These are phyloP conservation scores for Macrophya alboannulata DNA, from an alignment of 2,888 invertebrate genomes.

Conservation along the genomic window DNA sequence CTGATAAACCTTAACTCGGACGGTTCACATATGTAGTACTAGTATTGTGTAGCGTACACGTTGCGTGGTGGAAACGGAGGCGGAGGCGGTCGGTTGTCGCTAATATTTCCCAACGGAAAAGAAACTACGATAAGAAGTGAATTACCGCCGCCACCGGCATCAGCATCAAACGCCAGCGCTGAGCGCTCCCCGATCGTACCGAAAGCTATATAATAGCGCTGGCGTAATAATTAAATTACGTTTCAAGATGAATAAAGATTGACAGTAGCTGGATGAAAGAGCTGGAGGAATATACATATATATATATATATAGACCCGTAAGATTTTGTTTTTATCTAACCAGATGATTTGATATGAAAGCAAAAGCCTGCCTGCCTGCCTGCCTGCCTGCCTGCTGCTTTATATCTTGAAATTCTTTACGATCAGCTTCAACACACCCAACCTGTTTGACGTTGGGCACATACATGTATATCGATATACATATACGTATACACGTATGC, in stretches of 20 bases:
- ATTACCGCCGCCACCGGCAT: background rate
- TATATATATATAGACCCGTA: background rate
- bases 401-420: slow-evolving; percentile 9
- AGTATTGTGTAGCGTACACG: background rate
- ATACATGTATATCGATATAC: too few relatives aligned
- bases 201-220: background rate
- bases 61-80: background rate
- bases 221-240: background rate
- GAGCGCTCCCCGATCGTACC: background rate
- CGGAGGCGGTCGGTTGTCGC: background rate
- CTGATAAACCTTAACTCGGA: slow-evolving; percentile 36
- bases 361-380: background rate
- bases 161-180: background rate
- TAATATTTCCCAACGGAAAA: background rate
- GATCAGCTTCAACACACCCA: background rate
- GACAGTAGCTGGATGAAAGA: background rate
- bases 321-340: background rate
- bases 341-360: background rate
- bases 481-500: background rate
- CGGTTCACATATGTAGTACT: slow-evolving; percentile 14
- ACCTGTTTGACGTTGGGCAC: background rate
- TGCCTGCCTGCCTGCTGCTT: background rate
- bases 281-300: background rate
- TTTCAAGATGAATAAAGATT: background rate
- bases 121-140: slow-evolving; percentile 4